Evolutionary conservation across 2,888 invertebrate species (phyloP).

Genomic region (Mythimna loreyi): DNA sequence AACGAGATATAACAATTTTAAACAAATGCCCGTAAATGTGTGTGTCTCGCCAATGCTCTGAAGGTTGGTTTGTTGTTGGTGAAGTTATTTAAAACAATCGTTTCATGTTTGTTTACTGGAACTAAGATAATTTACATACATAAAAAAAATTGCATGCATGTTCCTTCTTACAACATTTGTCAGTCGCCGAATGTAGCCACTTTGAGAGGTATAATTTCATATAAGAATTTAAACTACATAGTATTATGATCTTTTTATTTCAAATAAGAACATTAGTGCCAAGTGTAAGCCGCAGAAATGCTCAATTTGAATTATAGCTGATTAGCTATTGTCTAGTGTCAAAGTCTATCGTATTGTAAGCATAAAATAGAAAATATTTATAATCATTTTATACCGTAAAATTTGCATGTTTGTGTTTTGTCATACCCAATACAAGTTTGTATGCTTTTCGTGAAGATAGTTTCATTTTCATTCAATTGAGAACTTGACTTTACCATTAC

Average conservation of each 20-base stretch:
- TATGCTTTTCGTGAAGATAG: slow-evolving; percentile 1
- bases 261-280: slow-evolving; percentile 12
- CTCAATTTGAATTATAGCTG: slow-evolving; percentile 14
- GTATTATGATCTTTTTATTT: slow-evolving; percentile 6
- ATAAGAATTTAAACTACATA: slow-evolving; percentile 1
- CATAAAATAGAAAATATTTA: slow-evolving; percentile 5
- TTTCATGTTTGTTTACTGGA: no score
- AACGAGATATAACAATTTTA: no score
- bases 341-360: slow-evolving; percentile 7
- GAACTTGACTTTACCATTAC: neutral
- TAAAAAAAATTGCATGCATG: no score
- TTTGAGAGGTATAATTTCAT: slow-evolving; percentile 13
- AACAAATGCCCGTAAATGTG: no score
- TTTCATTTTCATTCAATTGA: neutral
- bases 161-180: neutral
- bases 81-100: no score
- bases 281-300: slow-evolving; percentile 13
- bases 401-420: neutral
- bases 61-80: no score
- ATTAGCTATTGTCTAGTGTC: neutral
- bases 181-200: slow-evolving; percentile 13
- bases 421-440: neutral
- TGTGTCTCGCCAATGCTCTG: no score
- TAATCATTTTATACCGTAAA: neutral
- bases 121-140: no score